Conservation (phyloP, 2,888 invertebrate species). For the Quadriops clusia region DNA sequence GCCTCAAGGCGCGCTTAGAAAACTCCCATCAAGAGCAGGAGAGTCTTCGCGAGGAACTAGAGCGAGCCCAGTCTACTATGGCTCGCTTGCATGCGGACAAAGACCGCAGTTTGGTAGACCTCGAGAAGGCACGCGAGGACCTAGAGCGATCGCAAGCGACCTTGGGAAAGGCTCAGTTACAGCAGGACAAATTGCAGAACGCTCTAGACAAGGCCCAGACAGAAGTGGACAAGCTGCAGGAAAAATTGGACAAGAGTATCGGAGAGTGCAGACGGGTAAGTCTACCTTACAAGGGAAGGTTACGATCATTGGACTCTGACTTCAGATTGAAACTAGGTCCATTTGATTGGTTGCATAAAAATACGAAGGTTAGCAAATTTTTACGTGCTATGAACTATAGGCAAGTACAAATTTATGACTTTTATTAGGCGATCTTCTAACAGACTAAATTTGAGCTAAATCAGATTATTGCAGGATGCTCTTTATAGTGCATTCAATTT, state of each 20-base stretch:
- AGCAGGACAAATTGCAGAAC: slow-evolving; percentile 84
- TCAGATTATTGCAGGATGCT: too few relatives aligned
- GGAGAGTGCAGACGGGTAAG: slow-evolving; percentile 72
- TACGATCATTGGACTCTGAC: too few relatives aligned
- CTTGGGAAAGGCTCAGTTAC: slow-evolving; percentile 80
- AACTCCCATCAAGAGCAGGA: slow-evolving; percentile 92
- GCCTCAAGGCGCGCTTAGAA: slow-evolving; percentile 85
- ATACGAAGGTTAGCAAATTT: too few relatives aligned
- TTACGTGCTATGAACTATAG: too few relatives aligned
- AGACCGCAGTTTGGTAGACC: slow-evolving; percentile 71
- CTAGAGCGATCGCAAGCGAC: slow-evolving; percentile 80
- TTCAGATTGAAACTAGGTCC: too few relatives aligned
- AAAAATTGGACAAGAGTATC: slow-evolving; percentile 71
- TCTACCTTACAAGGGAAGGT: too few relatives aligned
- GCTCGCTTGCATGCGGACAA: slow-evolving; percentile 79
- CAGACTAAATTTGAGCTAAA: too few relatives aligned
- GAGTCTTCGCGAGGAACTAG: slow-evolving; percentile 84
- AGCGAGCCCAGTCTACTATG: slow-evolving; percentile 71
- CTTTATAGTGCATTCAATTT: too few relatives aligned
- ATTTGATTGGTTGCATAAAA: too few relatives aligned
- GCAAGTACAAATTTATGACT: too few relatives aligned
- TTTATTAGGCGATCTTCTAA: too few relatives aligned
- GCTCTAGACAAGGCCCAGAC: slow-evolving; percentile 80
- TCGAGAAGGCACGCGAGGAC: slow-evolving; percentile 80
- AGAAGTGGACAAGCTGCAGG: slow-evolving; percentile 81